These are phyloP conservation scores for Deilephila elpenor DNA, from an alignment of 2,888 invertebrate species.

Conservation along the genomic window DNA sequence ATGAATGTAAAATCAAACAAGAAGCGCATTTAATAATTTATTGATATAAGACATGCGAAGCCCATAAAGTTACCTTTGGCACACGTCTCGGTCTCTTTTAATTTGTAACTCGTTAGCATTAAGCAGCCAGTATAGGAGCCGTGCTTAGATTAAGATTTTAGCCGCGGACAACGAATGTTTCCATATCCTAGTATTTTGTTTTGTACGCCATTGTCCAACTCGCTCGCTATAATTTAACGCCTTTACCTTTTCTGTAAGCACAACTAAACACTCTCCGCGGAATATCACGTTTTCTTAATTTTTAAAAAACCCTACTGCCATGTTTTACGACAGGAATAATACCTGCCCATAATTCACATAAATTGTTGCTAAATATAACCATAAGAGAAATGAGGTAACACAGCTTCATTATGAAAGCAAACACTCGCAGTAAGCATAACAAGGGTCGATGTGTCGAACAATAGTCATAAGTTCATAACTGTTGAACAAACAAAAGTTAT, in stretches of 20 bases:
- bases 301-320: not conserved
- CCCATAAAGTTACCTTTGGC: conserved; percentile 84
- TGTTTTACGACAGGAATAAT: not conserved
- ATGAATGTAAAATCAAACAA: conserved; percentile 81
- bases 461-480: conserved; percentile 68
- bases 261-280: not conserved
- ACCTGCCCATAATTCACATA: not conserved
- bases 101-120: conserved; percentile 83
- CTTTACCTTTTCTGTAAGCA: not conserved
- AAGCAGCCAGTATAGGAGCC: conserved; percentile 60
- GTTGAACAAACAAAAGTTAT: conserved; percentile 80
- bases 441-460: conserved; percentile 79
- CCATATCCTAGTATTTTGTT: conserved; percentile 56
- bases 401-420: conserved; percentile 74
- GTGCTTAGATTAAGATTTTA: conserved; percentile 75
- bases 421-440: conserved; percentile 76
- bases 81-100: conserved; percentile 81
- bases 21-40: conserved; percentile 84
- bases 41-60: conserved; percentile 84
- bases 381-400: conserved; percentile 53
- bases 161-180: conserved; percentile 45
- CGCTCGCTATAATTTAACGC: conserved; percentile 1
- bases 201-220: not conserved
- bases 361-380: conserved; percentile 11
- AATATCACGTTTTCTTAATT: conserved; percentile 1